Conservation (phyloP, 2,888 invertebrate species). For the Drosophila seclusa region DNA sequence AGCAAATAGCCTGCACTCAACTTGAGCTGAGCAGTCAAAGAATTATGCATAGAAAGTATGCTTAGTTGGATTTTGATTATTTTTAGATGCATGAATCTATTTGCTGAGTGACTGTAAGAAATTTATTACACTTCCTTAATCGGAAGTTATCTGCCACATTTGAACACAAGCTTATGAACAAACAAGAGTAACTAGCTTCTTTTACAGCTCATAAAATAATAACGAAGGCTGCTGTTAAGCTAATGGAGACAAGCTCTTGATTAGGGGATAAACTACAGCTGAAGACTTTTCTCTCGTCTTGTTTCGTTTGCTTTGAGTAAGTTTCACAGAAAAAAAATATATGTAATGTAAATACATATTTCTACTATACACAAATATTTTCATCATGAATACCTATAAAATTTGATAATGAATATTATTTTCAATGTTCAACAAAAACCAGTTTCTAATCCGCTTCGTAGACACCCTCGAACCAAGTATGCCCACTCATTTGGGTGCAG, state of each 20-base stretch:
- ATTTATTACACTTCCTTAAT: background rate
- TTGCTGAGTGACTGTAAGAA: background rate
- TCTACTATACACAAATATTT: background rate
- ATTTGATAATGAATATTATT: background rate
- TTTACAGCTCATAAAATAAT: background rate
- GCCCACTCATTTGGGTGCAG: constrained; percentile 9
- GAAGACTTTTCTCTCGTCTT: too few species aligned
- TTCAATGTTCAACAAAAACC: background rate
- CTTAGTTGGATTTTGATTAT: constrained; percentile 6
- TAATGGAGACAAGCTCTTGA: background rate
- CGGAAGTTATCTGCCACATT: background rate
- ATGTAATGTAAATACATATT: background rate
- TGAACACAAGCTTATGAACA: background rate
- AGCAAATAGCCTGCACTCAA: constrained; percentile 22
- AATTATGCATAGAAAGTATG: constrained; percentile 18
- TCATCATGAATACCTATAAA: background rate
- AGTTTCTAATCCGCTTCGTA: background rate
- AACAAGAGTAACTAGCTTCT: background rate
- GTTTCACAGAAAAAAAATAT: background rate
- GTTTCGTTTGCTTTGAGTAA: background rate
- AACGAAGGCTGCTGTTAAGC: background rate
- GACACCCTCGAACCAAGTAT: background rate
- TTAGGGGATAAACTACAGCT: background rate
- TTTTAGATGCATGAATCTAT: background rate
- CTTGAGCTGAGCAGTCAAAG: constrained; percentile 5